Conservation (phyloP, 2,113 vertebrate species). For the Caranx ignobilis region DNA sequence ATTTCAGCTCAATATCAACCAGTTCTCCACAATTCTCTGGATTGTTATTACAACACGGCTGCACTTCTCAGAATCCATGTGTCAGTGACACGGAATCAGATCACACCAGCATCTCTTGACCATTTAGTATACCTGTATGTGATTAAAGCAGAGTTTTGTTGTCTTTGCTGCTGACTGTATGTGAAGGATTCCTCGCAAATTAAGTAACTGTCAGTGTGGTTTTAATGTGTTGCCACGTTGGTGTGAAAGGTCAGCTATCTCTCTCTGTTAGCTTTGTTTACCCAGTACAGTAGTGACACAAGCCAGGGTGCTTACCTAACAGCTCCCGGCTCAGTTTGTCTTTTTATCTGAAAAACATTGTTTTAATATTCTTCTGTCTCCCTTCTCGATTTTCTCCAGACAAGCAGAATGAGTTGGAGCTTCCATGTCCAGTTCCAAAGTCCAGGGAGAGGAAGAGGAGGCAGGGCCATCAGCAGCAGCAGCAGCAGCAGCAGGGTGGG, state of each 20-base stretch:
- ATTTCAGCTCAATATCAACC: slow-evolving; percentile 16
- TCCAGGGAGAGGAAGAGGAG: slow-evolving; percentile 95
- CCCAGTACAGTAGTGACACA: neutral
- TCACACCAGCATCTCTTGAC: neutral
- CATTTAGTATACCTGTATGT: neutral
- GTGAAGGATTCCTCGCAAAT: slow-evolving; percentile 33
- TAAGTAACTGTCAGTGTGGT: slow-evolving; percentile 17
- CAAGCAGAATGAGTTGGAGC: slow-evolving; percentile 98
- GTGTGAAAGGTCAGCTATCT: slow-evolving; percentile 54
- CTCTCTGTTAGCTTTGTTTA: slow-evolving; percentile 11
- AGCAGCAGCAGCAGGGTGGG: slow-evolving; percentile 88
- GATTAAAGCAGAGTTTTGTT: neutral
- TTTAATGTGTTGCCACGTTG: slow-evolving; percentile 26
- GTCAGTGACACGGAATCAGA: neutral
- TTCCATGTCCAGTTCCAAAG: slow-evolving; percentile 95
- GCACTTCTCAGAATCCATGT: slow-evolving; percentile 39
- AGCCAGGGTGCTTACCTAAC: neutral
- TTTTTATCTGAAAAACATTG: neutral
- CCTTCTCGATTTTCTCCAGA: slow-evolving; percentile 81
- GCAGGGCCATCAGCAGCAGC: slow-evolving; percentile 86
- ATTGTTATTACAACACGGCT: slow-evolving; percentile 53
- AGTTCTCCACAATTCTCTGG: slow-evolving; percentile 48
- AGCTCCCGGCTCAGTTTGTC: neutral
- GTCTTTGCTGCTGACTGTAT: neutral
- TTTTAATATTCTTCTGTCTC: neutral